These are phyloP conservation scores for Yponomeuta evonymella DNA, from an alignment of 2,888 invertebrate genomes.

Conservation along the genomic window DNA sequence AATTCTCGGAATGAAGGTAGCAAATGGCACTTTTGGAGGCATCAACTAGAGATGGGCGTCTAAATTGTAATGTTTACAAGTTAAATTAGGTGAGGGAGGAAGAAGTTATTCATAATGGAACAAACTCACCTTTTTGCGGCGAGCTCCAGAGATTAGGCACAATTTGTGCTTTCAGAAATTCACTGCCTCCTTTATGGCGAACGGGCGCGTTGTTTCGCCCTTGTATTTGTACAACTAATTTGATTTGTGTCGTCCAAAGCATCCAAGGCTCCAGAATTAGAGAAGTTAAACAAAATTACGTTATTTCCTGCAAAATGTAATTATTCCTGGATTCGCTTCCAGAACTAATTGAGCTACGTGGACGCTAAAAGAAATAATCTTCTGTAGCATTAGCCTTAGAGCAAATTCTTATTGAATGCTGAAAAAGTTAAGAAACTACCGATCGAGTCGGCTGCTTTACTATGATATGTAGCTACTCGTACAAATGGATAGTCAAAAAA, in stretches of 20 bases:
- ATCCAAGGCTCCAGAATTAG: constrained; percentile 26
- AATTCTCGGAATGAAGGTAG: constrained; percentile 53
- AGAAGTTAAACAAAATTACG: constrained; percentile 20
- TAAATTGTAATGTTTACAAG: constrained; percentile 71
- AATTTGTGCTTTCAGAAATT: constrained; percentile 33
- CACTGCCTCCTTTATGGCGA: constrained; percentile 1
- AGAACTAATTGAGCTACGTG: no score
- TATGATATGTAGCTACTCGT: no score
- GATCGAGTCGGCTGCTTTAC: no score
- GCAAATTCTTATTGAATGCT: no score
- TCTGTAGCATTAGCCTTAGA: no score
- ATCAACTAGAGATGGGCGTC: constrained; percentile 61
- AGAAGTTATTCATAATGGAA: constrained; percentile 61
- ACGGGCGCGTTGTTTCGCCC: constrained; percentile 7
- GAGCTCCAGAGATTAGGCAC: constrained; percentile 46
- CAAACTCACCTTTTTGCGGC: constrained; percentile 53
- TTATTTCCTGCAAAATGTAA: neutral
- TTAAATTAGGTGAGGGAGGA: constrained; percentile 65
- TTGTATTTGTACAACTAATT: constrained; percentile 39
- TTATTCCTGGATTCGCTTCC: neutral
- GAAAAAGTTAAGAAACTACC: no score
- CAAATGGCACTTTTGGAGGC: constrained; percentile 59
- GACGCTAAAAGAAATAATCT: no score
- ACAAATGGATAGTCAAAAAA: no score
- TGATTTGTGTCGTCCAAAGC: constrained; percentile 33